phyloP scores from a whole-genome alignment of 2,113 vertebrate genomes.

The Actenoides lindsayi region DNA sequence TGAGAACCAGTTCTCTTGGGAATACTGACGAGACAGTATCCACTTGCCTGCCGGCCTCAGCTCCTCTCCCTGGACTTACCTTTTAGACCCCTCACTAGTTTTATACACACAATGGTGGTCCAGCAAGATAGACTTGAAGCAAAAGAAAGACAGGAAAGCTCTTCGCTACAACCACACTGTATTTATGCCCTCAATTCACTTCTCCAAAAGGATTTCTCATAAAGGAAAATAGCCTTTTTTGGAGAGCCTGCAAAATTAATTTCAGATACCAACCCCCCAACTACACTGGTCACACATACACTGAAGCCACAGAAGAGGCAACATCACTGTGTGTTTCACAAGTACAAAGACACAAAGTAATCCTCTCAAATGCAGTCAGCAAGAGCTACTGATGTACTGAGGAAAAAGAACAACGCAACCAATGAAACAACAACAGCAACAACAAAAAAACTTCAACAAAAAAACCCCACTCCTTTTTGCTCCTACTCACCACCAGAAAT shows the following conservation, averaged over 20 bases:
- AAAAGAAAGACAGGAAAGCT: neutral
- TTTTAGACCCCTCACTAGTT: neutral
- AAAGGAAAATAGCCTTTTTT: neutral
- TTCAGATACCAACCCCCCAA: neutral
- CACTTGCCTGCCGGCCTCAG: neutral
- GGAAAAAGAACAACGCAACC: neutral
- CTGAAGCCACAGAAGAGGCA: neutral
- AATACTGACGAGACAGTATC: neutral
- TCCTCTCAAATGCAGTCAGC: neutral
- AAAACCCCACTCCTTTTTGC: neutral
- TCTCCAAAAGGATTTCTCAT: neutral
- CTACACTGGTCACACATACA: neutral
- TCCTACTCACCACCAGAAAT: neutral
- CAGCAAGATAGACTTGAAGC: neutral
- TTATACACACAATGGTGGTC: neutral
- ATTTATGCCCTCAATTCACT: neutral
- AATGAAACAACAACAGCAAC: neutral
- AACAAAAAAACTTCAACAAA: neutral
- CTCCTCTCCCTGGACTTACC: neutral
- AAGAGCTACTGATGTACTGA: neutral
- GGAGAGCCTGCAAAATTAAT: neutral
- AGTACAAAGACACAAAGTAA: neutral
- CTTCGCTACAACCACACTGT: neutral
- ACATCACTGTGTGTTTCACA: neutral
- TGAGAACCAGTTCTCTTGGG: neutral